These are phyloP conservation scores for Callyntrura sp. DNA, from an alignment of 2,888 invertebrate species.

Conservation along the genomic window DNA sequence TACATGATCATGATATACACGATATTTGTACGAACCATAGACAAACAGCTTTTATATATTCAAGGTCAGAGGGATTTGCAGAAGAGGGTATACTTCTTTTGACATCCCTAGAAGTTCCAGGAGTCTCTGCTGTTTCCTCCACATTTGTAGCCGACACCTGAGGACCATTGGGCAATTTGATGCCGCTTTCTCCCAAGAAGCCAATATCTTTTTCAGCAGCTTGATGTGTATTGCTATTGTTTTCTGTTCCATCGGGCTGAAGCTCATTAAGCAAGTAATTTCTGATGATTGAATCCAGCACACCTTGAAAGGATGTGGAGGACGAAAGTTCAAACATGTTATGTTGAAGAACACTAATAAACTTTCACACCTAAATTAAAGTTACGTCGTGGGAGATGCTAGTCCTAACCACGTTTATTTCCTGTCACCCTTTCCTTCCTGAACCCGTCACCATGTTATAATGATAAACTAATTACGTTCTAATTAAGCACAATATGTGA, in stretches of 20 bases:
- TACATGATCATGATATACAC: not conserved
- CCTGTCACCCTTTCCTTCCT: no score
- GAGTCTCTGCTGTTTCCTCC: conserved; percentile 13
- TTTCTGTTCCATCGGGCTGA: conserved; percentile 56
- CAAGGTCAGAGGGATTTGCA: conserved; percentile 59
- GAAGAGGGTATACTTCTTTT: not conserved
- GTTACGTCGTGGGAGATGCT: no score
- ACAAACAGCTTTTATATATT: conserved; percentile 74
- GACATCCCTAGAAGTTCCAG: conserved; percentile 42
- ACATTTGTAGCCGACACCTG: not conserved
- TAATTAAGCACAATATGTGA: no score
- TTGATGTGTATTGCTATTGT: conserved; percentile 1
- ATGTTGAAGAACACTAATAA: not conserved
- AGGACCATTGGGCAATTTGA: not conserved
- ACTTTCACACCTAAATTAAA: no score
- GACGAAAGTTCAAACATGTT: not conserved
- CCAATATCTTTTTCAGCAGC: conserved; percentile 60
- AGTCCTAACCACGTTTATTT: no score
- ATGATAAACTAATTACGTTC: no score
- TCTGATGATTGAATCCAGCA: conserved; percentile 66
- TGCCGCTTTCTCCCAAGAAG: conserved; percentile 24
- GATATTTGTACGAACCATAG: conserved; percentile 73
- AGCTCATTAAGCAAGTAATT: conserved; percentile 69
- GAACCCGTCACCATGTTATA: no score
- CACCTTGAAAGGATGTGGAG: conserved; percentile 51